These are phyloP conservation scores for Nesogale talazaci DNA, from an alignment of 2,113 vertebrate genomes.

Conservation along the genomic window DNA sequence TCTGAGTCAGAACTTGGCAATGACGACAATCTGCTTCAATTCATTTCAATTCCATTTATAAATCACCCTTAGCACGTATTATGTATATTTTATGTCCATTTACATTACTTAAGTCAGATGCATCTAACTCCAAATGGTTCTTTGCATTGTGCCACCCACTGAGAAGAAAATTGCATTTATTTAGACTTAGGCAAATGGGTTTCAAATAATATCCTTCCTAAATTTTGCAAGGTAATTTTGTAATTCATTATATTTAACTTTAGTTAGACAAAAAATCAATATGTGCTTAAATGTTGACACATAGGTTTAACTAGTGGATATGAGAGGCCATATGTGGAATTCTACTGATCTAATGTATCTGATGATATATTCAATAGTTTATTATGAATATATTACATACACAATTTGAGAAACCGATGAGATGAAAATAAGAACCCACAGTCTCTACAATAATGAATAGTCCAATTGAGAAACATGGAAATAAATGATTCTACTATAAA, in stretches of 20 bases:
- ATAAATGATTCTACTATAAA: not conserved
- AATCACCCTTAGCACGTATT: not conserved
- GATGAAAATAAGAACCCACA: not conserved
- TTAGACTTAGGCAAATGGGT: not conserved
- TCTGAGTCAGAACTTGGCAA: not conserved
- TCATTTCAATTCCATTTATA: slow-evolving; percentile 8
- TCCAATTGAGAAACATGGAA: not conserved
- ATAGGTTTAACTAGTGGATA: not conserved
- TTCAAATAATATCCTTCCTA: not conserved
- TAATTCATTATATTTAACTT: slow-evolving; percentile 15
- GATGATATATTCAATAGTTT: not conserved
- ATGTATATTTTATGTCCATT: not conserved
- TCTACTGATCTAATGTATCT: slow-evolving; percentile 1
- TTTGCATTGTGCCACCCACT: slow-evolving; percentile 46
- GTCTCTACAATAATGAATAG: not conserved
- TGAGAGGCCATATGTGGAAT: not conserved
- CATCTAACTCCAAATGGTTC: not conserved
- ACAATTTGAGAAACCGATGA: not conserved
- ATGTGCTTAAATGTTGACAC: not conserved
- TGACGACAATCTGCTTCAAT: not conserved
- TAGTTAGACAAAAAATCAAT: not conserved
- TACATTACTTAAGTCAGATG: slow-evolving; percentile 16
- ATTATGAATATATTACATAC: not conserved
- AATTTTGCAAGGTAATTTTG: slow-evolving; percentile 10
- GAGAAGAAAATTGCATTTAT: slow-evolving; percentile 64